These are phyloP conservation scores for Microchrysa polita DNA, from an alignment of 2,888 invertebrate genomes.

Conservation along the genomic window DNA sequence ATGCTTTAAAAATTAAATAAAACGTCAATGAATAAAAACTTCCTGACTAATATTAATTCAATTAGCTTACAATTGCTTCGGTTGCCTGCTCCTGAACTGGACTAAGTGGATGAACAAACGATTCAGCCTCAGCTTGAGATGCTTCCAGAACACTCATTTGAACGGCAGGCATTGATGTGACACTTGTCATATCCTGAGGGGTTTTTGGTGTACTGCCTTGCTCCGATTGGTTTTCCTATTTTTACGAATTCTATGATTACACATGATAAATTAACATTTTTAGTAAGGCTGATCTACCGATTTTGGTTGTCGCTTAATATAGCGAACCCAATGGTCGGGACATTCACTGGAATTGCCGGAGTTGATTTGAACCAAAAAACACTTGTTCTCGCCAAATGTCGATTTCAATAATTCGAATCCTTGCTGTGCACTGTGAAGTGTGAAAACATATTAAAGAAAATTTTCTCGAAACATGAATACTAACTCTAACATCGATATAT, in stretches of 20 bases:
- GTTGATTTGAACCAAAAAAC: conserved; percentile 91
- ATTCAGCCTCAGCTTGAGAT: conserved; percentile 56
- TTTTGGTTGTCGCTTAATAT: conserved; percentile 72
- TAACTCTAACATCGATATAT: conserved; percentile 76
- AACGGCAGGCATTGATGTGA: conserved; percentile 62
- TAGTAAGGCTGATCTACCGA: conserved; percentile 58
- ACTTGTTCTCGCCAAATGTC: conserved; percentile 85
- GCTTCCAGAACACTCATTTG: conserved; percentile 57
- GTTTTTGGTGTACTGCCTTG: conserved; percentile 69
- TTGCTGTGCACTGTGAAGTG: conserved; percentile 77
- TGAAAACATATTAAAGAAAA: too few species aligned
- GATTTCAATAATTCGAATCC: conserved; percentile 86
- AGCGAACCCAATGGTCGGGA: conserved; percentile 88
- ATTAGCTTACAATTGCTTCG: conserved; percentile 65
- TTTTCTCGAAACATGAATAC: background rate
- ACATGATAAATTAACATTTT: background rate
- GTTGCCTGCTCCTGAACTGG: conserved; percentile 72
- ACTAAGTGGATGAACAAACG: conserved; percentile 78
- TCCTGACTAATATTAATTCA: too few species aligned
- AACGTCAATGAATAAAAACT: conserved; percentile 24
- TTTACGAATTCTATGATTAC: conserved; percentile 53
- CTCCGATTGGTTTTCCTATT: conserved; percentile 60
- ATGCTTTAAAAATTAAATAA: conserved; percentile 54
- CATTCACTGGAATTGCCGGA: conserved; percentile 75
- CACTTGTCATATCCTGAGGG: conserved; percentile 67